A percentile compares a stretch with the other conserved stretches of the same genome.
These are phyloP conservation scores for Lepetodrilus schrolli DNA, from an alignment of 2,888 invertebrate species.

Conservation along the genomic window DNA sequence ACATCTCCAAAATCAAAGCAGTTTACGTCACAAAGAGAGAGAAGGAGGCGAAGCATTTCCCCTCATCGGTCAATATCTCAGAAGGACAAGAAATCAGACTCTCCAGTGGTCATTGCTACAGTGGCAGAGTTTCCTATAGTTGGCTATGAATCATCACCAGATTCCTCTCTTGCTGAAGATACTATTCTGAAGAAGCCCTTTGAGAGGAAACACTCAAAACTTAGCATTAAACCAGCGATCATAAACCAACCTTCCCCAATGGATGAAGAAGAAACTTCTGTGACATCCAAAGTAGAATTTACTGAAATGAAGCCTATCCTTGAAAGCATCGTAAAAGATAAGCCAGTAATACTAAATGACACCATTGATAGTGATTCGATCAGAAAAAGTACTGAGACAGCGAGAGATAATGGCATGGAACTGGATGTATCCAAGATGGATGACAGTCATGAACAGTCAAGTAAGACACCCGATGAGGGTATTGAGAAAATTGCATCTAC, in stretches of 20 bases:
- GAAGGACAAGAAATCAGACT: not conserved
- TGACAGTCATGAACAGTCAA: not conserved
- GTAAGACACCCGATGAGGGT: not conserved
- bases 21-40: no score
- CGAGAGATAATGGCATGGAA: slow-evolving; percentile 12
- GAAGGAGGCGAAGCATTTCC: no score
- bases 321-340: no score
- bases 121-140: not conserved
- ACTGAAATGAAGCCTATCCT: no score
- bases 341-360: not conserved
- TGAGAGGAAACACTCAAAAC: no score
- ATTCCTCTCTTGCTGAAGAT: not conserved
- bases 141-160: slow-evolving; percentile 13
- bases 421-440: not conserved
- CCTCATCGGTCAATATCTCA: no score
- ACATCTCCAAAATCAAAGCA: no score
- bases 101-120: not conserved
- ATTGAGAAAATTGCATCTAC: not conserved
- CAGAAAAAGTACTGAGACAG: not conserved
- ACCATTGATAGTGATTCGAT: not conserved
- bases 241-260: no score
- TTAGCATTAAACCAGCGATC: no score
- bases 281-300: no score
- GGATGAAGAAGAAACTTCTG: no score
- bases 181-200: no score